Evolutionary conservation across 2,888 invertebrate species (phyloP).

Genomic region (Strigamia maritima): DNA sequence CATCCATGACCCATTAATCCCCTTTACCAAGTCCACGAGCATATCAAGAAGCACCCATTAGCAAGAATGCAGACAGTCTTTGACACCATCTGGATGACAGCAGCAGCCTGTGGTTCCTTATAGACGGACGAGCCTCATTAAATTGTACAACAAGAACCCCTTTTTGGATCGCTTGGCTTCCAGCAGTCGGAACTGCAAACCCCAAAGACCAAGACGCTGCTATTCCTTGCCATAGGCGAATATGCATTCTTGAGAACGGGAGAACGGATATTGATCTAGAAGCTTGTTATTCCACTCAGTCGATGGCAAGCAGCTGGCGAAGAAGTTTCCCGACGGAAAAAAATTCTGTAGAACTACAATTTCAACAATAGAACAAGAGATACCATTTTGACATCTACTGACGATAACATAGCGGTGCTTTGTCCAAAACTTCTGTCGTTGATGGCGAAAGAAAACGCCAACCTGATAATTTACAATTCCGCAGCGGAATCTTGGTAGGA

Average conservation of each 20-base stretch:
- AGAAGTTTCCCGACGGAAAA: constrained; percentile 14
- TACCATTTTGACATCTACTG: constrained; percentile 18
- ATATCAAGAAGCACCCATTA: constrained; percentile 20
- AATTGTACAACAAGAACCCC: constrained; percentile 22
- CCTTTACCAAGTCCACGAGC: constrained; percentile 5
- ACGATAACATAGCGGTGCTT: constrained; percentile 16
- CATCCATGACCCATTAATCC: constrained; percentile 32
- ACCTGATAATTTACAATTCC: constrained; percentile 24
- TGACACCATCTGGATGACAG: constrained; percentile 32
- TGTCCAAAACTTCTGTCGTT: constrained; percentile 21
- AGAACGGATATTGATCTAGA: constrained; percentile 32
- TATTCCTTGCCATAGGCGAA: constrained; percentile 15
- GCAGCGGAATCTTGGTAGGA: background rate
- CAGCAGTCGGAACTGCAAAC: constrained; percentile 11
- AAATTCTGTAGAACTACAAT: constrained; percentile 29
- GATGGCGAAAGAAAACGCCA: background rate
- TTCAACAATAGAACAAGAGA: constrained; percentile 10
- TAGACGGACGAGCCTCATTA: constrained; percentile 14
- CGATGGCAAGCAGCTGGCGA: constrained; percentile 32
- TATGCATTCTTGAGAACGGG: constrained; percentile 25
- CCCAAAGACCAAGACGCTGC: constrained; percentile 20
- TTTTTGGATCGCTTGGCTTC: constrained; percentile 24
- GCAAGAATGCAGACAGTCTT: constrained; percentile 32
- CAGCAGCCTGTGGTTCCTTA: constrained; percentile 28
- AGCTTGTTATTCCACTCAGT: constrained; percentile 29